Percentiles rank a stretch among this genome's conserved stretches.
Conservation (phyloP, 2,888 invertebrate genomes). For the Drosophila vallismaia region DNA sequence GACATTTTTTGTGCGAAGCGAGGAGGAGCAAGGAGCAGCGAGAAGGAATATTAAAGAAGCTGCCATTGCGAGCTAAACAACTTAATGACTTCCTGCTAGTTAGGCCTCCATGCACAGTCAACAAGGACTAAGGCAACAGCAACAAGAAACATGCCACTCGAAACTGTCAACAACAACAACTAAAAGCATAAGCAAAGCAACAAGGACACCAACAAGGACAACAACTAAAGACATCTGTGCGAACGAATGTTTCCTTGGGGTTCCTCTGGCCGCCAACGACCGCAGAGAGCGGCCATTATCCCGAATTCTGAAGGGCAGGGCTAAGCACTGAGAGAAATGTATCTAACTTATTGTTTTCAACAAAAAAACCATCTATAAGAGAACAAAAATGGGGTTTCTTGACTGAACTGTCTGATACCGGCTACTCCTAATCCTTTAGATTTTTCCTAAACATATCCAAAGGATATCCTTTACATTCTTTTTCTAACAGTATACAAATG, state of each 20-base stretch:
- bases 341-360: not conserved
- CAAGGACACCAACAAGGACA: conserved; percentile 36
- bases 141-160: conserved; percentile 37
- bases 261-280: conserved; percentile 52
- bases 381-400: too few relatives aligned
- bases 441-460: too few relatives aligned
- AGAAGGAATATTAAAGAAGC: conserved; percentile 43
- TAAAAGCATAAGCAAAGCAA: conserved; percentile 45
- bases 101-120: conserved; percentile 51
- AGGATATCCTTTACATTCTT: too few relatives aligned
- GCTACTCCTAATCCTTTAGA: too few relatives aligned
- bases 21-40: not conserved
- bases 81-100: conserved; percentile 76
- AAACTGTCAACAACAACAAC: conserved; percentile 52
- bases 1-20: not conserved
- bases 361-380: too few relatives aligned
- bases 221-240: conserved; percentile 60
- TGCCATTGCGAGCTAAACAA: conserved; percentile 69
- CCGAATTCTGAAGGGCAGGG: conserved; percentile 6
- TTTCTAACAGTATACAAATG: conserved; percentile 3
- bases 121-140: conserved; percentile 26
- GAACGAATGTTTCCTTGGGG: conserved; percentile 67
- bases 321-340: conserved; percentile 1
- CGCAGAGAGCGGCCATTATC: conserved; percentile 66
- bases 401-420: too few relatives aligned